Conservation (phyloP, 2,797 vertebrate genomes). For the Urocyon cinereoargenteus region DNA sequence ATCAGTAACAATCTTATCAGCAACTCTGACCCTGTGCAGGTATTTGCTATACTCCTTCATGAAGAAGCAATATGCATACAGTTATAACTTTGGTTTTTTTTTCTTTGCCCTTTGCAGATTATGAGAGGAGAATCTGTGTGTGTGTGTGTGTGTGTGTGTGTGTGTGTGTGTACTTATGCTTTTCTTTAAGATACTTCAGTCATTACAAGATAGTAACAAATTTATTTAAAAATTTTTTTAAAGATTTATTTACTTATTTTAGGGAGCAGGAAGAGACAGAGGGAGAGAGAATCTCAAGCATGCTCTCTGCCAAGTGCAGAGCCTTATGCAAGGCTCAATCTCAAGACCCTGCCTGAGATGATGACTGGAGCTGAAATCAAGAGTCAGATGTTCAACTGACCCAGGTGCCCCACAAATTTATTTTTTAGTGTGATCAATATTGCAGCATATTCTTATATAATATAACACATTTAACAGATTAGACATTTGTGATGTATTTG, state of each 20-base stretch:
- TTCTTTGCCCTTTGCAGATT: not conserved
- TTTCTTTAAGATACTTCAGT: not conserved
- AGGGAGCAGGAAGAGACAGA: no score
- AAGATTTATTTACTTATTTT: no score
- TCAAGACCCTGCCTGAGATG: no score
- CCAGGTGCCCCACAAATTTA: not conserved
- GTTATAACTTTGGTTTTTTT: not conserved
- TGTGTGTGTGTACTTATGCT: not conserved
- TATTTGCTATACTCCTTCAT: not conserved
- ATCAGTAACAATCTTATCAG: not conserved
- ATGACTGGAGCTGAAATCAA: no score
- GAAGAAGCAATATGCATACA: not conserved
- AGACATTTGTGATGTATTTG: not conserved
- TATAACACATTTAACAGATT: not conserved
- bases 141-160: fast-evolving
- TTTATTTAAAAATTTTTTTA: not conserved
- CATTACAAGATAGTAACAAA: not conserved
- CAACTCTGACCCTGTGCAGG: not conserved
- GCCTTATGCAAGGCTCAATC: no score
- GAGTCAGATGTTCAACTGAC: no score
- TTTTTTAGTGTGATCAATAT: not conserved
- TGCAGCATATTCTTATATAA: not conserved
- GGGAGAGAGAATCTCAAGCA: no score
- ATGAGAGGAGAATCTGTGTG: not conserved
- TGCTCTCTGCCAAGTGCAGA: no score